Percentiles rank a stretch among this genome's conserved stretches.
Conservation (phyloP, 1,140 invertebrate genomes). For the Brachionus plicatilis region DNA sequence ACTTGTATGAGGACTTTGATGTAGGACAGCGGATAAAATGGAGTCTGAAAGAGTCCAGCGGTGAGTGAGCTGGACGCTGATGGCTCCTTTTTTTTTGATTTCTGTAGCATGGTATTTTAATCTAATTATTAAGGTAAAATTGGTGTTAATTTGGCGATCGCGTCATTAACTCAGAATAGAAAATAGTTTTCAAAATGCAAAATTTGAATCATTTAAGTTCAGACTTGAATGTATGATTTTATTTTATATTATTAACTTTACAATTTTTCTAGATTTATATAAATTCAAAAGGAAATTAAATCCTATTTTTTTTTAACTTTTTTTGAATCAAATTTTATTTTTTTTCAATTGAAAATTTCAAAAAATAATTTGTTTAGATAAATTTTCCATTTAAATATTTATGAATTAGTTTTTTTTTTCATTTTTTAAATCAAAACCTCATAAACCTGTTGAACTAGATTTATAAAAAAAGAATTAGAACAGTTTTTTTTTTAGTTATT, state of each 20-base stretch:
- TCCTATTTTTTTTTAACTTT: too few relatives aligned
- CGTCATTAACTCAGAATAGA: not conserved
- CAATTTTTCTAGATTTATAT: not conserved
- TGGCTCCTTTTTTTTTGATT: constrained; percentile 20
- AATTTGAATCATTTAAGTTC: not conserved
- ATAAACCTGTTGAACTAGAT: not conserved
- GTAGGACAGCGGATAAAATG: constrained; percentile 28
- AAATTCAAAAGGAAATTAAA: not conserved
- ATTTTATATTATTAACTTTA: not conserved
- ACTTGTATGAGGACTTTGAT: constrained; percentile 36
- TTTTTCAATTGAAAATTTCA: not conserved
- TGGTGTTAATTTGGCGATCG: not conserved
- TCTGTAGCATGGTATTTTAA: not conserved
- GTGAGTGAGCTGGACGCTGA: not conserved
- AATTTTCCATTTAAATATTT: not conserved
- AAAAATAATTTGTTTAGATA: too few relatives aligned
- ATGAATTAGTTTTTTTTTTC: not conserved
- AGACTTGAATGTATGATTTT: not conserved
- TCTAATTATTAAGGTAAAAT: not conserved
- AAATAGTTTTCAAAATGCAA: not conserved
- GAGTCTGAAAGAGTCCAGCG: constrained; percentile 7
- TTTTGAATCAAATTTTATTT: not conserved
- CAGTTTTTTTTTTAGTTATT: too few relatives aligned
- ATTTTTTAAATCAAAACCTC: not conserved
- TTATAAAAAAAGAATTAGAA: not conserved